Conservation (phyloP, 2,888 invertebrate species). For the Prosopocoilus inquinatus region DNA sequence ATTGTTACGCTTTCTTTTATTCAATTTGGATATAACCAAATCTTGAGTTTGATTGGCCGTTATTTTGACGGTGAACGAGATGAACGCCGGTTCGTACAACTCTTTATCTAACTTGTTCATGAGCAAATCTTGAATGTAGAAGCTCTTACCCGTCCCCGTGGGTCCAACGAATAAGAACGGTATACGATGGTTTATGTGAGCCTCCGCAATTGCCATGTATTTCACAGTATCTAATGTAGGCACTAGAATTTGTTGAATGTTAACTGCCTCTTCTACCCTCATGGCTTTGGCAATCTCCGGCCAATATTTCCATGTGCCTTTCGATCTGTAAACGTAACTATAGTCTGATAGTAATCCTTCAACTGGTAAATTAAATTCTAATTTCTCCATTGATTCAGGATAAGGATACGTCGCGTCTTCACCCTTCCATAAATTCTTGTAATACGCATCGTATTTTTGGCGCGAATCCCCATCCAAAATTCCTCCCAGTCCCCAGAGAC, state of each 20-base stretch:
- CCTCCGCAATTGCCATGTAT: slow-evolving; percentile 70
- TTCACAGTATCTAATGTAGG: slow-evolving; percentile 86
- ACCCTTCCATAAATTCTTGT: slow-evolving; percentile 56
- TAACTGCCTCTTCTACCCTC: slow-evolving; percentile 64
- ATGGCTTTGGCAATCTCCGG: slow-evolving; percentile 67
- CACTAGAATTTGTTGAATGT: slow-evolving; percentile 71
- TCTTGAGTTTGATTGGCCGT: slow-evolving; percentile 81
- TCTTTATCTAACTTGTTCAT: slow-evolving; percentile 69
- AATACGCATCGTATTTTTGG: slow-evolving; percentile 63
- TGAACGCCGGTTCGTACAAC: slow-evolving; percentile 70
- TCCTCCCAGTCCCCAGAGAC: slow-evolving; percentile 85
- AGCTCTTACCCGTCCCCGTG: slow-evolving; percentile 85
- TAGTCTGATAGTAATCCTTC: slow-evolving; percentile 82
- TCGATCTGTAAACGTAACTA: slow-evolving; percentile 70
- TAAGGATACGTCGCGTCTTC: slow-evolving; percentile 52
- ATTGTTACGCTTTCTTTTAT: slow-evolving; percentile 68
- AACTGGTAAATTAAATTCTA: slow-evolving; percentile 72
- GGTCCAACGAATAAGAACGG: slow-evolving; percentile 77
- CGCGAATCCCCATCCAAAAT: slow-evolving; percentile 73
- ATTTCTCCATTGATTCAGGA: slow-evolving; percentile 62
- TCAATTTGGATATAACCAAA: slow-evolving; percentile 68
- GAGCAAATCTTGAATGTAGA: slow-evolving; percentile 70
- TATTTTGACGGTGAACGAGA: slow-evolving; percentile 82
- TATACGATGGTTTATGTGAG: slow-evolving; percentile 69
- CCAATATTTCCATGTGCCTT: slow-evolving; percentile 82